Conservation (phyloP, 2,797 vertebrate species). For the Acestrorhynchus altus region DNA sequence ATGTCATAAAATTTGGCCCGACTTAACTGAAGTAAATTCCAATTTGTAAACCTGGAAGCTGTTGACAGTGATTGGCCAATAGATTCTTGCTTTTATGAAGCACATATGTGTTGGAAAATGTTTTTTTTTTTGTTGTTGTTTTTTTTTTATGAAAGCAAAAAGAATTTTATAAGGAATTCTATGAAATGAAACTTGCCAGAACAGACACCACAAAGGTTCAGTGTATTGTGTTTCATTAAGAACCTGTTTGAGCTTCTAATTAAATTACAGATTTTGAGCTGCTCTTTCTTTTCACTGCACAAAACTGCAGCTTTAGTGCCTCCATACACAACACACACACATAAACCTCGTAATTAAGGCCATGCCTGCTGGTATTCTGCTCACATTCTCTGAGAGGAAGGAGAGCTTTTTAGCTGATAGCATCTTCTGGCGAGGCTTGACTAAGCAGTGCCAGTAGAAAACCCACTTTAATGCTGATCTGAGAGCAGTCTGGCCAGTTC, state of each 20-base stretch:
- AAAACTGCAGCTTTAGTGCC: not conserved
- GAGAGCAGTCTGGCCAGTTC: constrained; percentile 5
- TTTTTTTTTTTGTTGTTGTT: constrained; percentile 4
- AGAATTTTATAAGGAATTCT: not conserved
- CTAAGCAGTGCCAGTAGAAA: constrained; percentile 38
- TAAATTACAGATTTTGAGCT: not conserved
- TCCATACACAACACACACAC: not conserved
- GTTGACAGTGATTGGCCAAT: constrained; percentile 3
- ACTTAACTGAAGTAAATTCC: not conserved
- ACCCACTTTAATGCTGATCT: constrained; percentile 11
- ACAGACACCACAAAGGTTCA: not conserved
- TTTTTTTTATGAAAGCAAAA: constrained; percentile 6
- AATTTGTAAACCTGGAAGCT: not conserved
- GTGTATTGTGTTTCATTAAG: not conserved
- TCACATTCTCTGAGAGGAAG: constrained; percentile 17
- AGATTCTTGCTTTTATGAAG: constrained; percentile 8
- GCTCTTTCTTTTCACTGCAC: not conserved
- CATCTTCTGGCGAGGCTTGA: constrained; percentile 49
- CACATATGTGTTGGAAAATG: not conserved
- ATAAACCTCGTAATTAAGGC: constrained; percentile 8
- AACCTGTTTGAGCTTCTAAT: not conserved
- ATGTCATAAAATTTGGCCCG: not conserved
- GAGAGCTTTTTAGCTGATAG: constrained; percentile 49
- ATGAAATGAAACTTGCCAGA: not conserved
- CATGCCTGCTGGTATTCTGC: constrained; percentile 32